Percentiles rank a stretch among this genome's conserved stretches.
These are phyloP conservation scores for Pontoporia blainvillei DNA, from an alignment of 2,113 vertebrate species.

Conservation along the genomic window DNA sequence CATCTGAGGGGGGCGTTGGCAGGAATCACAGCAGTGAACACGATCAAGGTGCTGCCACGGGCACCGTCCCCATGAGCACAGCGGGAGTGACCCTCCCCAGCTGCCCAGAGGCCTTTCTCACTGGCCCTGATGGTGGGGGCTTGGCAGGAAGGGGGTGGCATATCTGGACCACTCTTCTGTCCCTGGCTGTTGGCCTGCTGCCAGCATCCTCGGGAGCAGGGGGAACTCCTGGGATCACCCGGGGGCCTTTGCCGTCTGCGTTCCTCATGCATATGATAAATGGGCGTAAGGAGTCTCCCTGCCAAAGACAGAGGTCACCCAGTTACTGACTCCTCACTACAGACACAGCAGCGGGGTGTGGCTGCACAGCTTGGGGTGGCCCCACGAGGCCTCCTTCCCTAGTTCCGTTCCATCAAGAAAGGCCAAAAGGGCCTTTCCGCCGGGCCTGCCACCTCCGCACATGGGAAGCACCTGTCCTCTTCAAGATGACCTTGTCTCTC, in stretches of 20 bases:
- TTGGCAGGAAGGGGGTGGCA: neutral
- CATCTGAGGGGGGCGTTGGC: accelerated
- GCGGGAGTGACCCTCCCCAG: accelerated
- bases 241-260: too few relatives aligned
- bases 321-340: neutral
- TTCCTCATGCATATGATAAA: neutral
- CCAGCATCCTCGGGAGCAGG: accelerated
- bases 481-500: neutral
- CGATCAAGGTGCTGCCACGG: accelerated
- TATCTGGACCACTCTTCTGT: neutral
- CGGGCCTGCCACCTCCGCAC: accelerated
- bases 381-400: accelerated
- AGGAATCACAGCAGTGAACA: accelerated
- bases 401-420: neutral
- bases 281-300: neutral
- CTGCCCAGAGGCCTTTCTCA: neutral
- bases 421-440: neutral
- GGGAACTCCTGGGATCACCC: neutral
- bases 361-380: accelerated
- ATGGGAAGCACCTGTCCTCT: accelerated
- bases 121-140: neutral
- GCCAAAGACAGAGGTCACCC: neutral
- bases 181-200: neutral
- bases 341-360: accelerated
- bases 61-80: accelerated